Base-by-base conservation (phyloP, 2,888 invertebrate genomes). In the Hypselothyrea guttata region DNA sequence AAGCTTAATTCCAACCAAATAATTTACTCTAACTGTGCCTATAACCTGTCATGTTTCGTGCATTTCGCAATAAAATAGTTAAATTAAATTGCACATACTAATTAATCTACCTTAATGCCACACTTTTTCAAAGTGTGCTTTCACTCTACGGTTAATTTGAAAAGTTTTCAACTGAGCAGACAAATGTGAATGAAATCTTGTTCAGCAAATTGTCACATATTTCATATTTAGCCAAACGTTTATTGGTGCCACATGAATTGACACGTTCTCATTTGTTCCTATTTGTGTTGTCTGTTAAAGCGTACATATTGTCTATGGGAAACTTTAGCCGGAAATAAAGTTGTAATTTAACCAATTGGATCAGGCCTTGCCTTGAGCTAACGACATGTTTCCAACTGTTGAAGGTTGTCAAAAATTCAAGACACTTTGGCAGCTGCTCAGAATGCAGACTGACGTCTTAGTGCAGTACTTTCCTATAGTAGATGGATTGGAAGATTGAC, bases 351-450 rank as follows among this genome's bases (percentile, higher is more conserved):
- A n/a, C 48, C 49, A 53, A 53, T 57, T 57, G 47, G 30, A 9
- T 15, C 27, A 7, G 34, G 55, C 15, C 8, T 12, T 33, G 30
- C n/a, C n/a, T n/a, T n/a, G n/a, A n/a, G n/a, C n/a, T n/a, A n/a
- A n/a, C n/a, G n/a, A n/a, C n/a, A n/a, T n/a, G n/a, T 13, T 42
- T 30, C 7, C 9, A 38, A 52, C 57, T 47, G 48, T 51, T 37
- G 27, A 46, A 58, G 47, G 59, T 67, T 66, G 57, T 73, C 33
- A 73, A 75, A 77, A 68, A 73, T 79, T 75, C 44, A 77, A 57
- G 77, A 51, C 34, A 49, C 35, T 57, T 62, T 58, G 31, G 41
- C 41, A 52, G 59, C 34, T 42, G 47, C 44, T 34, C 37, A 12
- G 15, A 13, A n/a, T 40, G 63, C 55, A 65, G 51, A 37, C 22